These are phyloP conservation scores for Drosophila virilis DNA, from an alignment of 1,140 invertebrate genomes.

Conservation along the genomic window DNA sequence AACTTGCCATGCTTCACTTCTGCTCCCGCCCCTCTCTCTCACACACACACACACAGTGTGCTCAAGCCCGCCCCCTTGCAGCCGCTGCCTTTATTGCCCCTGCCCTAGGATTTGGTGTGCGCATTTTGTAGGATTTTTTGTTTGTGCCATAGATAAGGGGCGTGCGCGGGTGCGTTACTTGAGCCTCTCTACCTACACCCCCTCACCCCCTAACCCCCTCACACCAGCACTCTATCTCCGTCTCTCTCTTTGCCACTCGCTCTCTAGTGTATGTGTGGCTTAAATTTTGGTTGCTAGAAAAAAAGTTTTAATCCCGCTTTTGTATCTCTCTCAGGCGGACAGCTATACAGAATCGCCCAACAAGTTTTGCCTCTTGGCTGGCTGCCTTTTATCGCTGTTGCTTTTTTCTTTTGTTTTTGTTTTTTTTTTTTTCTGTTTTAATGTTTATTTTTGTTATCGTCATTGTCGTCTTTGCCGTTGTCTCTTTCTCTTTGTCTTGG, in stretches of 20 bases:
- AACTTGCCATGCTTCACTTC: slow-evolving; percentile 50
- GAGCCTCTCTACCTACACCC: slow-evolving; percentile 8
- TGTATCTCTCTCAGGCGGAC: slow-evolving; percentile 36
- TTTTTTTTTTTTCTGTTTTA: slow-evolving; percentile 25
- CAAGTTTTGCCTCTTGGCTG: slow-evolving; percentile 40
- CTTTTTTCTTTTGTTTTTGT: slow-evolving; percentile 20
- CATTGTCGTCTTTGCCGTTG: slow-evolving; percentile 39
- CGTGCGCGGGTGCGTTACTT: slow-evolving; percentile 24
- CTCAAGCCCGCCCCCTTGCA: background rate
- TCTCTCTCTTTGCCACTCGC: background rate
- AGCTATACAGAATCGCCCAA: slow-evolving; percentile 23
- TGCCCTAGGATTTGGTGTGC: slow-evolving; percentile 26
- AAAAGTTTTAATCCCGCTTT: slow-evolving; percentile 79
- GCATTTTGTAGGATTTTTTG: slow-evolving; percentile 60
- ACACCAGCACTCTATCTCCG: background rate
- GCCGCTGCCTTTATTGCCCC: background rate
- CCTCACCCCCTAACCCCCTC: background rate
- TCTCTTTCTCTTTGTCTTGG: slow-evolving; percentile 34
- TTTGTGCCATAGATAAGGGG: slow-evolving; percentile 51
- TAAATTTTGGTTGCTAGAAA: slow-evolving; percentile 73
- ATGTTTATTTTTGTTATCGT: slow-evolving; percentile 67
- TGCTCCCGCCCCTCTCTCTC: too few relatives aligned
- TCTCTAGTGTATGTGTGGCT: slow-evolving; percentile 43
- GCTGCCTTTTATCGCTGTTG: slow-evolving; percentile 30
- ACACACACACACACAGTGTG: too few relatives aligned